Conservation (phyloP, 1,140 invertebrate species). For the Drosophila novamexicana region DNA sequence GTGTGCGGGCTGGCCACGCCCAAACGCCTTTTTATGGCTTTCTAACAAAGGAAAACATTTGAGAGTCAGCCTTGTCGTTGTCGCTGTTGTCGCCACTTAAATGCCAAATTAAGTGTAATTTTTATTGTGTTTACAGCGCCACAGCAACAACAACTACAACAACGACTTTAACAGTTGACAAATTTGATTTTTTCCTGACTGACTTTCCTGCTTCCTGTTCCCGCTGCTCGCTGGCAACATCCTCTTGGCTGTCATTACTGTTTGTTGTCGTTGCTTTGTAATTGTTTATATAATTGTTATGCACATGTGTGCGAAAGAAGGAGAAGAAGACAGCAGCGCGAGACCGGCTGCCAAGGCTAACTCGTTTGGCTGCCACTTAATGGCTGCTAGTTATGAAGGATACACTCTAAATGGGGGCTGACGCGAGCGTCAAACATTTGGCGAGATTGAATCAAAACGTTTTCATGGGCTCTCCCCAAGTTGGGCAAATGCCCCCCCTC, state of each 20-base stretch:
- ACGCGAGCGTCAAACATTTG: conserved; percentile 28
- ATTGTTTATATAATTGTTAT: conserved; percentile 63
- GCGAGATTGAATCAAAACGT: conserved; percentile 51
- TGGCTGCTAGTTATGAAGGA: conserved; percentile 52
- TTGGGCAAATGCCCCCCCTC: conserved; percentile 8
- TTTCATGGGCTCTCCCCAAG: conserved; percentile 15
- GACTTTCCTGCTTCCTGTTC: conserved; percentile 29
- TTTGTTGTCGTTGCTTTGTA: conserved; percentile 53
- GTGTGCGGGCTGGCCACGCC: conserved; percentile 26
- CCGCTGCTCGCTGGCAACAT: neutral
- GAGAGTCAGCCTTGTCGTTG: conserved; percentile 19
- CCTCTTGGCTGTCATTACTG: conserved; percentile 50
- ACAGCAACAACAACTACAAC: conserved; percentile 25
- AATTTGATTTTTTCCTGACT: conserved; percentile 76
- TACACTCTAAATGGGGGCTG: conserved; percentile 20
- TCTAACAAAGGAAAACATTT: conserved; percentile 44
- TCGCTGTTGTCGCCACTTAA: conserved; percentile 70
- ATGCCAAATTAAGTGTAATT: conserved; percentile 82
- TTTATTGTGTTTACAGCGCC: conserved; percentile 74
- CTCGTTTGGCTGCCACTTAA: conserved; percentile 53
- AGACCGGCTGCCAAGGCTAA: conserved; percentile 14
- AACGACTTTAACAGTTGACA: conserved; percentile 58
- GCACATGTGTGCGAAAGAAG: conserved; percentile 34
- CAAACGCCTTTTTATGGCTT: conserved; percentile 57
- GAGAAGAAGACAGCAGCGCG: neutral